phyloP scores from a whole-genome alignment of 2,888 invertebrate species.

The Orthosia gracilis region DNA sequence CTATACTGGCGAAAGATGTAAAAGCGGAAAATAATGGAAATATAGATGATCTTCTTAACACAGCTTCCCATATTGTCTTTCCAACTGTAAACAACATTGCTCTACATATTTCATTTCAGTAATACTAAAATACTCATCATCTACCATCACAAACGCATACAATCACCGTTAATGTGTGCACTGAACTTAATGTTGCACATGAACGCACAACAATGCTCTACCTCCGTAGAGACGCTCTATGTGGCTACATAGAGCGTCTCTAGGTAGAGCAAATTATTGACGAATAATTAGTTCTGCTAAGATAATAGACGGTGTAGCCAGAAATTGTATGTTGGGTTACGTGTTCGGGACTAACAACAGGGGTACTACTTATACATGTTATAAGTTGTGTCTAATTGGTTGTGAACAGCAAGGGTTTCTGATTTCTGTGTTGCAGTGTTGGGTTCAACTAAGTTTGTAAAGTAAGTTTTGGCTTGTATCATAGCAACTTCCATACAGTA shows the following conservation, averaged over 20 bases:
- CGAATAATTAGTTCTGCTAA: conserved; percentile 39
- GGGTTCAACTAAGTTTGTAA: neutral
- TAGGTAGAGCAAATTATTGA: conserved; percentile 41
- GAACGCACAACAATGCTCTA: conserved; percentile 63
- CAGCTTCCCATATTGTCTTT: neutral
- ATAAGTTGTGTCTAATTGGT: neutral
- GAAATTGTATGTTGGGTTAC: conserved; percentile 1
- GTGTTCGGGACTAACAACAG: neutral
- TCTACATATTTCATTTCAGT: neutral
- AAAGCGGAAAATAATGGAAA: neutral
- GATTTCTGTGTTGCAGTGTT: neutral
- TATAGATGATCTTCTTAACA: neutral
- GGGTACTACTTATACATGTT: neutral
- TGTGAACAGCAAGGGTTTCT: neutral
- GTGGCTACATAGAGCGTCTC: neutral
- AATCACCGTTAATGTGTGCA: conserved; percentile 58
- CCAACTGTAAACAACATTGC: neutral
- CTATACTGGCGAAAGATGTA: too few relatives aligned
- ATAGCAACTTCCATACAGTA: neutral
- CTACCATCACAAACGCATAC: conserved; percentile 37
- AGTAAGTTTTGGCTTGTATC: neutral
- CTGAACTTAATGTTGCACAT: conserved; percentile 59
- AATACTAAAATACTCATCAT: conserved; percentile 8
- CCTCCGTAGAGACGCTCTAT: conserved; percentile 25
- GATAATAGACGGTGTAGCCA: conserved; percentile 20